Conservation (phyloP, 2,113 vertebrate species). For the Pangasianodon hypophthalmus region DNA sequence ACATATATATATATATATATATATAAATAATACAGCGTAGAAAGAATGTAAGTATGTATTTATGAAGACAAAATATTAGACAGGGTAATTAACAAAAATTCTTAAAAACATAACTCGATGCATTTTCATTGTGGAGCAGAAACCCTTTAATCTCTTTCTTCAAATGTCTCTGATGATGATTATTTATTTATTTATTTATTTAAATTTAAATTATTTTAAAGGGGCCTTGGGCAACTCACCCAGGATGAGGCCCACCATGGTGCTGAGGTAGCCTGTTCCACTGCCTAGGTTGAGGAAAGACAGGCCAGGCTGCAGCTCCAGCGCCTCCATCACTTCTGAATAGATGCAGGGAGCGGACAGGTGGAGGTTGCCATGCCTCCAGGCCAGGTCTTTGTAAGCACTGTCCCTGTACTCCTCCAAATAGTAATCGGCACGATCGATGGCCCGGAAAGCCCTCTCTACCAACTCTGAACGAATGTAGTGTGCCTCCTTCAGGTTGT, state of each 20-base stretch:
- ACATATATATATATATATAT: too few relatives aligned
- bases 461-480: constrained; percentile 94
- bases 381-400: constrained; percentile 96
- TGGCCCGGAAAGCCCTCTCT: constrained; percentile 90
- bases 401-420: constrained; percentile 95
- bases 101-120: neutral
- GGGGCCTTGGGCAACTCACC: constrained; percentile 71
- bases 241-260: constrained; percentile 96
- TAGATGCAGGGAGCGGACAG: constrained; percentile 97
- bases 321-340: constrained; percentile 97
- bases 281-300: constrained; percentile 96
- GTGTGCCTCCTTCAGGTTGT: constrained; percentile 94
- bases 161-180: neutral
- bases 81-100: neutral
- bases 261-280: constrained; percentile 96
- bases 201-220: neutral
- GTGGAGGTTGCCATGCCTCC: constrained; percentile 97
- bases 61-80: neutral
- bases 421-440: constrained; percentile 94
- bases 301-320: constrained; percentile 91
- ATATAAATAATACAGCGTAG: neutral
- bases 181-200: neutral
- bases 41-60: neutral
- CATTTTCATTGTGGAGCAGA: neutral
- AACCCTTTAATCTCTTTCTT: neutral